These are phyloP conservation scores for Phania funesta DNA, from an alignment of 2,888 invertebrate species.

Conservation along the genomic window DNA sequence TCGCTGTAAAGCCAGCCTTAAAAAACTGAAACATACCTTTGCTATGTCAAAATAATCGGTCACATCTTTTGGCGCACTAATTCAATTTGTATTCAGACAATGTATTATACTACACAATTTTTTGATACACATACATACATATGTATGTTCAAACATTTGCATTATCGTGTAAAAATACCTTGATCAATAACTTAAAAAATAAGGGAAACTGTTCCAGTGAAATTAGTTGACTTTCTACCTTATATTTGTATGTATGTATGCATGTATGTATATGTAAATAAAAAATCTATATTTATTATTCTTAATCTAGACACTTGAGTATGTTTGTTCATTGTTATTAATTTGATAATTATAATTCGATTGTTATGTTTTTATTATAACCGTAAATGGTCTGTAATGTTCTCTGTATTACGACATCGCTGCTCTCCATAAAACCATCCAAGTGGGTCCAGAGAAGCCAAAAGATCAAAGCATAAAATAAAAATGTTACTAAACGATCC, in stretches of 20 bases:
- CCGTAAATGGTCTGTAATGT: slow-evolving; percentile 70
- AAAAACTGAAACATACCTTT: no score
- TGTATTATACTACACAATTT: no score
- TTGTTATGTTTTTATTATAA: slow-evolving; percentile 67
- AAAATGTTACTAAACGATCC: slow-evolving; percentile 79
- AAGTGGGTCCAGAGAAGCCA: slow-evolving; percentile 78
- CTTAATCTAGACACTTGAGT: neutral
- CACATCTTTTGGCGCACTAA: no score
- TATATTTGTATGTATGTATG: neutral
- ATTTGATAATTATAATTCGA: slow-evolving; percentile 34
- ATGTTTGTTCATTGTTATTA: neutral
- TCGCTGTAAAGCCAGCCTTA: no score
- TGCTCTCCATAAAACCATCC: slow-evolving; percentile 74
- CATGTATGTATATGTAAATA: slow-evolving; percentile 1
- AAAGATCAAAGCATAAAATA: slow-evolving; percentile 74
- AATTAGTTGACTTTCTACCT: no score
- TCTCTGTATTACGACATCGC: slow-evolving; percentile 73
- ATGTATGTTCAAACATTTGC: no score
- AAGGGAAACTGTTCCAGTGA: no score
- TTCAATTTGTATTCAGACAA: no score
- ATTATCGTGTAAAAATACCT: no score
- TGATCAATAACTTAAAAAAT: no score
- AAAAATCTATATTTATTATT: neutral
- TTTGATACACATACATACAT: no score
- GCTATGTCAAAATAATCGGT: no score